Evolutionary conservation across 2,113 vertebrate species (phyloP), one percentile per base, ranked within the genome.

Genomic region (Phycodurus eques): DNA sequence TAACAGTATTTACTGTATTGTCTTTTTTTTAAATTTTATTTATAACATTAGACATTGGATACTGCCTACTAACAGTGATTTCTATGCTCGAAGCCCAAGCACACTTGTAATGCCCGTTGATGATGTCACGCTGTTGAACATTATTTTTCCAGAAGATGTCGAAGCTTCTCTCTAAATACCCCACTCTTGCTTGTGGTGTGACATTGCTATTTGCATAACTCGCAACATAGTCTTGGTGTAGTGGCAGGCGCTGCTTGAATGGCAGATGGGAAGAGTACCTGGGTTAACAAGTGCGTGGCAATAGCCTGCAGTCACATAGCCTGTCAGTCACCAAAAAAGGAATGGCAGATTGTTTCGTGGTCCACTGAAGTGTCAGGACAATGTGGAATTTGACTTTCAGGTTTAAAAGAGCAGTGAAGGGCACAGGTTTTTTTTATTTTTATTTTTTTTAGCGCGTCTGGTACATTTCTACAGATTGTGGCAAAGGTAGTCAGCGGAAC

Each of bases 331-430:
- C 68, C 64, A 70, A 61, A 43, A 70, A 54, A 66, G 79, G 80
- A 79, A 85, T 72, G 73, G 68, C 47, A 31, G 71, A 77, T 79
- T 79, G 67, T 82, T 73, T 62, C 49, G 79, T 56, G 75, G 74
- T 77, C 49, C 77, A 72, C 72, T 59, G 63, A 82, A 78, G 79
- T 88, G 82, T 72, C 86, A 71, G 53, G 72, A 57, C 35, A 35
- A 78, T 89, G 90, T 84, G 89, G 90, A 92, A 92, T 91, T 85
- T 83, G 75, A 86, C 87, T 90, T 80, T 88, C 77, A 80, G 81
- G 80, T 84, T 86, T 72, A 5, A 72, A 39, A 81, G 85, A 83
- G 70, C 83, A 82, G 74, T 22, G 54, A 78, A 80, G 71, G 77
- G 80, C 82, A 73, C 57, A 10, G 15, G 79, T 85, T 84, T 70